phyloP scores from a whole-genome alignment of 2,797 vertebrate species.

The Remorina albescens region DNA sequence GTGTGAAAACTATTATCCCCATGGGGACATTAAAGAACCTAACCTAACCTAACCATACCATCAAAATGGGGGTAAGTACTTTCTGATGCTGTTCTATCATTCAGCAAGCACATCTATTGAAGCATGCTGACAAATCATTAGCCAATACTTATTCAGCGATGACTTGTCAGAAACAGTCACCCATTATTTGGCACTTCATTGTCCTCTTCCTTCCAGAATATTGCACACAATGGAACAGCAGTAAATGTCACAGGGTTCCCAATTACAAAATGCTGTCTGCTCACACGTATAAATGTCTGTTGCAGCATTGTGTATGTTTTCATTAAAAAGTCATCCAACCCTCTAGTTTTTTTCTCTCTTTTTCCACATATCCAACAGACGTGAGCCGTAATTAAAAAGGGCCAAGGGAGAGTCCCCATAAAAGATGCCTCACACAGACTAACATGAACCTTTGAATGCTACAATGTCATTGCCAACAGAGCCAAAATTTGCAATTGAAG shows the following conservation, averaged over 20 bases:
- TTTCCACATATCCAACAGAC: not conserved
- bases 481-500: constrained; percentile 17
- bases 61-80: no score
- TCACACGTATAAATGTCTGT: not conserved
- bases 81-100: not conserved
- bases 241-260: not conserved
- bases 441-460: constrained; percentile 7
- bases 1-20: no score
- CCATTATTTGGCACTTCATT: not conserved
- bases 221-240: not conserved
- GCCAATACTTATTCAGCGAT: not conserved
- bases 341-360: not conserved
- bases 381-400: constrained; percentile 8
- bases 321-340: not conserved
- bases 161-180: not conserved
- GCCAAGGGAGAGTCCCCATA: not conserved
- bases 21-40: no score
- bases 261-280: not conserved
- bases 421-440: not conserved
- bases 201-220: not conserved
- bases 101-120: not conserved
- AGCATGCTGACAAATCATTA: not conserved
- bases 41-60: no score
- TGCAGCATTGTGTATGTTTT: not conserved
- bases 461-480: constrained; percentile 4